Conservation (phyloP, 2,113 vertebrate species). For the Bubo blakistoni region DNA sequence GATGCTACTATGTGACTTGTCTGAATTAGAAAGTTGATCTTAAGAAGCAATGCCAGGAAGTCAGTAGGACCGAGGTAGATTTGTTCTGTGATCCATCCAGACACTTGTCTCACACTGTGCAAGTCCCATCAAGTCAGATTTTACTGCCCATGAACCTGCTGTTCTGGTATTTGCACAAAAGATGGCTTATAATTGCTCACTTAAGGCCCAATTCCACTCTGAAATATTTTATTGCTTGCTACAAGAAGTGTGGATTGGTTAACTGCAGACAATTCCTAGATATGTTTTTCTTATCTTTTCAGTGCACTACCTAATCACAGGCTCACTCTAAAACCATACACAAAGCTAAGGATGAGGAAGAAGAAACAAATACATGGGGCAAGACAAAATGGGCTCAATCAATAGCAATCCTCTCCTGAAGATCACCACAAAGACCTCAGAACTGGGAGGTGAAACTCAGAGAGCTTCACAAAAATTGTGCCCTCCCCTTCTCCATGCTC, state of each 20-base stretch:
- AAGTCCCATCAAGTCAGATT: neutral
- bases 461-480: neutral
- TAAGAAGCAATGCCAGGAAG: neutral
- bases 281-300: neutral
- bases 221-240: neutral
- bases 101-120: neutral
- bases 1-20: neutral
- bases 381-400: neutral
- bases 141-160: neutral
- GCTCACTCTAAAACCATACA: neutral
- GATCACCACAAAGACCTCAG: neutral
- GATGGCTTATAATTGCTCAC: neutral
- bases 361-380: neutral
- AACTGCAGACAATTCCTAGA: neutral
- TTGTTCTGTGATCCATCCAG: neutral
- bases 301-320: neutral
- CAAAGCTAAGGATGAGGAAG: neutral
- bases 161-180: neutral
- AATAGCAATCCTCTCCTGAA: neutral
- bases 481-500: neutral
- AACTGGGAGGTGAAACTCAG: neutral
- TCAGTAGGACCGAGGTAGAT: neutral
- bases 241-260: neutral
- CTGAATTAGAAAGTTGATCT: neutral
- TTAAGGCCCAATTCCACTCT: neutral